Evolutionary conservation across 2,888 invertebrate genomes (phyloP).

Genomic region (Polydrusus cervinus): DNA sequence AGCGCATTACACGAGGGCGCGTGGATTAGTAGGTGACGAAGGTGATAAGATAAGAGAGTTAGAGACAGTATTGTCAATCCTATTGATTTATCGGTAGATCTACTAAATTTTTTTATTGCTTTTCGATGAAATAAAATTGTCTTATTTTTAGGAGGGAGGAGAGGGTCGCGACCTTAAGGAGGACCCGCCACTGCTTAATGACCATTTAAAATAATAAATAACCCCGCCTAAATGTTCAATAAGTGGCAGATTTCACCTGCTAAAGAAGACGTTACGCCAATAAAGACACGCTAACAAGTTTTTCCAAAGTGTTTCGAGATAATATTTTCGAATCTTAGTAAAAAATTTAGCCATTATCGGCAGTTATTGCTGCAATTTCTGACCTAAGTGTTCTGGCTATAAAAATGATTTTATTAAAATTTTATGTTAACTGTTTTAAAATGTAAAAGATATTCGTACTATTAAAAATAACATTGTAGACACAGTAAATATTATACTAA

Average conservation of each 20-base stretch:
- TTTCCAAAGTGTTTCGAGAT: slow-evolving; percentile 33
- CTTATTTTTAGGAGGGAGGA: too few relatives aligned
- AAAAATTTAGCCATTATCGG: slow-evolving; percentile 27
- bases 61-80: too few relatives aligned
- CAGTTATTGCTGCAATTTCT: neutral
- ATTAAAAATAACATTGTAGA: neutral
- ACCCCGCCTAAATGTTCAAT: slow-evolving; percentile 33
- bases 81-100: too few relatives aligned
- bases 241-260: slow-evolving; percentile 17
- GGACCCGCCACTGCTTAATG: too few relatives aligned
- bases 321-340: slow-evolving; percentile 20
- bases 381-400: neutral
- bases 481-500: too few relatives aligned
- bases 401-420: neutral
- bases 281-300: slow-evolving; percentile 43
- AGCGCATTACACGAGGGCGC: too few relatives aligned
- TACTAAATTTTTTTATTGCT: too few relatives aligned
- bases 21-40: too few relatives aligned
- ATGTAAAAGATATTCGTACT: neutral
- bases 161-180: too few relatives aligned
- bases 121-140: too few relatives aligned
- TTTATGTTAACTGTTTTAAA: slow-evolving; percentile 1
- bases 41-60: too few relatives aligned
- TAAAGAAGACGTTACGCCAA: slow-evolving; percentile 34
- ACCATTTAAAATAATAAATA: slow-evolving; percentile 32